phyloP scores from a whole-genome alignment of 2,113 vertebrate species.

The Globicephala melas region DNA sequence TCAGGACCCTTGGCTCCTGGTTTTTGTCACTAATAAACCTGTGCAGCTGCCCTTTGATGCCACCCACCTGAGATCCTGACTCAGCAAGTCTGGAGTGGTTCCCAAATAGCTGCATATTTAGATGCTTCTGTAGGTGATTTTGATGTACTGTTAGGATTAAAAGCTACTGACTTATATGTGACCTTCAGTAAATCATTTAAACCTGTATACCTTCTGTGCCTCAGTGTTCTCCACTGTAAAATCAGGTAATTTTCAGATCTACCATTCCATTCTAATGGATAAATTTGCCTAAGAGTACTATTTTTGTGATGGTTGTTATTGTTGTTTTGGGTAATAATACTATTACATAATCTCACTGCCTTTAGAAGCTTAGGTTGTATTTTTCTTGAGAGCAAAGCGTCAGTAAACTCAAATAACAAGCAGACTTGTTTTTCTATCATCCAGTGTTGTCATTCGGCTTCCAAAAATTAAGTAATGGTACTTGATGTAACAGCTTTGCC shows the following conservation, averaged over 20 bases:
- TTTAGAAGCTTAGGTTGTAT: slow-evolving; percentile 23
- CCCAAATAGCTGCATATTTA: background rate
- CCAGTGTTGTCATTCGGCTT: background rate
- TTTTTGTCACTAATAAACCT: background rate
- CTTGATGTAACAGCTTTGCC: background rate
- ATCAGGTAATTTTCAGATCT: background rate
- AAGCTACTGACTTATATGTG: background rate
- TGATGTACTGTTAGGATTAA: background rate
- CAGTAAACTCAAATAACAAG: background rate
- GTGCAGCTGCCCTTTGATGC: background rate
- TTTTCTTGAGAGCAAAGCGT: slow-evolving; percentile 42
- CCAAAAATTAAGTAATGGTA: background rate
- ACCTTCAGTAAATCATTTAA: background rate
- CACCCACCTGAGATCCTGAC: background rate
- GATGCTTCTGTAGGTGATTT: background rate
- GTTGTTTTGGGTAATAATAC: slow-evolving; percentile 35
- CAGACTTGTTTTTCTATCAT: background rate
- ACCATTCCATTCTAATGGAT: background rate
- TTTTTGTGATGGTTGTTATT: background rate
- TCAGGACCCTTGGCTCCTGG: background rate
- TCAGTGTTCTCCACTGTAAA: background rate
- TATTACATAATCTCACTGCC: background rate
- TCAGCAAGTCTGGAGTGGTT: background rate
- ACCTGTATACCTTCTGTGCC: background rate
- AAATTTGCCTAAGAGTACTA: background rate